Percentiles rank a stretch among this genome's conserved stretches.
Evolutionary conservation across 2,797 vertebrate genomes (phyloP).

Genomic region (Pyrocephalus nanus): DNA sequence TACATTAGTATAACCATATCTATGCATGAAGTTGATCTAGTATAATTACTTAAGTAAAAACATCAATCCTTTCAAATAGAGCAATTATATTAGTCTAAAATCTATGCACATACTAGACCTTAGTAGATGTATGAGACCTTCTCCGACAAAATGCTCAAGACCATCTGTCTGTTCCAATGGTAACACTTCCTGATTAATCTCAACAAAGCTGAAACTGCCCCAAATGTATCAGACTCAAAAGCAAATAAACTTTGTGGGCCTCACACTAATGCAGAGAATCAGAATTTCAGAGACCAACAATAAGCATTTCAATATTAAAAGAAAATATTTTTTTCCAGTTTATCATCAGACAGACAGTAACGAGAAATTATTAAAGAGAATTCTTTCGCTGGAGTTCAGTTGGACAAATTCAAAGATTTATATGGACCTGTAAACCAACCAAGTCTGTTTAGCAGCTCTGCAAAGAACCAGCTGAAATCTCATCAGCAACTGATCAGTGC

Average conservation of each 20-base stretch:
- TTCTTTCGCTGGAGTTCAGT: neutral
- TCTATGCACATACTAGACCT: neutral
- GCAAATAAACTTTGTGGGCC: neutral
- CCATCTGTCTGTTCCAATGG: neutral
- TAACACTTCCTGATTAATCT: neutral
- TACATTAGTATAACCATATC: neutral
- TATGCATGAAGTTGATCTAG: neutral
- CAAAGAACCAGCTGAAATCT: constrained; percentile 11
- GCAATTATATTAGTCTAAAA: neutral
- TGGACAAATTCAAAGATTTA: neutral
- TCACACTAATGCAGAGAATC: neutral
- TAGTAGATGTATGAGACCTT: neutral
- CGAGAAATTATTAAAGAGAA: neutral
- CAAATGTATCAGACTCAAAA: neutral
- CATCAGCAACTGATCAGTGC: neutral
- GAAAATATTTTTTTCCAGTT: neutral
- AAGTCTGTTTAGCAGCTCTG: neutral
- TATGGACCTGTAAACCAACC: neutral
- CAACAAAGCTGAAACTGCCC: neutral
- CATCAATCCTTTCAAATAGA: neutral
- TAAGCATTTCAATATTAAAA: neutral
- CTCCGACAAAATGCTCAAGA: neutral
- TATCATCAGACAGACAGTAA: neutral
- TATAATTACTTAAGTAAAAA: constrained; percentile 25
- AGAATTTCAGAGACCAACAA: neutral